Percentiles rank a stretch among this genome's conserved stretches.
phyloP scores from a whole-genome alignment of 2,888 invertebrate genomes.

The Agrotis clavis region DNA sequence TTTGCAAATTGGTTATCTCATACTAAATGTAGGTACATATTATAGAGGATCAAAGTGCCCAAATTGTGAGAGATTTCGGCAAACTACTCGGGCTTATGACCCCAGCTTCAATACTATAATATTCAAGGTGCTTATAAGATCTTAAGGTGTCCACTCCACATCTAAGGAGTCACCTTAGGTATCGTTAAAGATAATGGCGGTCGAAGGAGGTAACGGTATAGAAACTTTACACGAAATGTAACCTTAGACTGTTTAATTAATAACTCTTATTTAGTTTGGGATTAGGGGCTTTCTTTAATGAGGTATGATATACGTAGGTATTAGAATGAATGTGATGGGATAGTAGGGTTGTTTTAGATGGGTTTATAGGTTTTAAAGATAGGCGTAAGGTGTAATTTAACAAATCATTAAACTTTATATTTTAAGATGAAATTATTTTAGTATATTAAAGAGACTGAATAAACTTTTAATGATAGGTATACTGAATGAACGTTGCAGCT shows the following conservation, averaged over 20 bases:
- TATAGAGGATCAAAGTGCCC: slow-evolving; percentile 60
- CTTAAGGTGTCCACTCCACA: slow-evolving; percentile 43
- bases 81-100: slow-evolving; percentile 37
- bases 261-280: slow-evolving; percentile 59
- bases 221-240: slow-evolving; percentile 60
- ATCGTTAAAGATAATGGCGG: slow-evolving; percentile 72
- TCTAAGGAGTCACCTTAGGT: slow-evolving; percentile 50
- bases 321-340: not conserved
- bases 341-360: not conserved
- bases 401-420: not conserved
- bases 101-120: slow-evolving; percentile 62
- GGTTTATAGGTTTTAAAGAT: not conserved
- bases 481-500: too few species aligned
- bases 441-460: too few species aligned
- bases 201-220: slow-evolving; percentile 47
- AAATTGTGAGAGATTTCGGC: slow-evolving; percentile 55
- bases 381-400: not conserved
- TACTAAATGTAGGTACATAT: slow-evolving; percentile 38
- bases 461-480: too few species aligned
- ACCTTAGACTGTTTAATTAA: slow-evolving; percentile 71
- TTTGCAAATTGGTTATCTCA: slow-evolving; percentile 46
- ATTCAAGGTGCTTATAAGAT: slow-evolving; percentile 55
- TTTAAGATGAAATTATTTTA: too few species aligned
- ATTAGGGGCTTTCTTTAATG: slow-evolving; percentile 22
- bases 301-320: slow-evolving; percentile 12